Percentiles rank a stretch among this genome's conserved stretches.
Conservation (phyloP, 2,888 invertebrate species). For the Aleiodes leptofemur region DNA sequence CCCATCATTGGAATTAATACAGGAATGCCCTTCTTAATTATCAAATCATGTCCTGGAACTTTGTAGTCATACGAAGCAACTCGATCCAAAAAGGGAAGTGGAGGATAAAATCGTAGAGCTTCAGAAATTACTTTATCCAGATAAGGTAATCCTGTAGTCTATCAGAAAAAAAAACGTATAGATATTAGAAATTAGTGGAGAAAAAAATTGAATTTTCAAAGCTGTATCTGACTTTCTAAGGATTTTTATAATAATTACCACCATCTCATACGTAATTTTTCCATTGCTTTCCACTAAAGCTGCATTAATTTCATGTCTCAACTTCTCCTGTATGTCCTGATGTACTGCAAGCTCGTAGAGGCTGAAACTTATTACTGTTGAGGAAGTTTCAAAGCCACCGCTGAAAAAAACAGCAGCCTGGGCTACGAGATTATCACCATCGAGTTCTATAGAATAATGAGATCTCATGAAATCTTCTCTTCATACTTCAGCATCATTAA, state of each 20-base stretch:
- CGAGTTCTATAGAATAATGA: conserved; percentile 57
- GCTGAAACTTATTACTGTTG: conserved; percentile 61
- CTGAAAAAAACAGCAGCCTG: conserved; percentile 66
- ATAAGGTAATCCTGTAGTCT: conserved; percentile 61
- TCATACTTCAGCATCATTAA: background rate
- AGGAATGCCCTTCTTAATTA: conserved; percentile 67
- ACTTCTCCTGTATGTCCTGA: conserved; percentile 59
- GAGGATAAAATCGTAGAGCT: conserved; percentile 73
- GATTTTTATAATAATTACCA: conserved; percentile 39
- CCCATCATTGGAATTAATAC: conserved; percentile 69
- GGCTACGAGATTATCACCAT: conserved; percentile 64
- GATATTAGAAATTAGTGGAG: background rate
- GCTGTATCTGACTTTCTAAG: too few relatives aligned
- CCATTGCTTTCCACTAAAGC: conserved; percentile 57
- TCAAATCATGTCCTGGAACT: conserved; percentile 61
- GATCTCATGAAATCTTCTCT: background rate
- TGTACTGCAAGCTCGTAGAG: conserved; percentile 65
- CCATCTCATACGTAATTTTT: conserved; percentile 66
- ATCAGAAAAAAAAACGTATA: background rate
- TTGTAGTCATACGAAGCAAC: conserved; percentile 60
- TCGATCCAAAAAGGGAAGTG: conserved; percentile 66
- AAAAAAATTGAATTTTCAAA: background rate
- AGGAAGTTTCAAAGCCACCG: conserved; percentile 68
- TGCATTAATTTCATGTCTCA: conserved; percentile 60
- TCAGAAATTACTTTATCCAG: conserved; percentile 70